These are phyloP conservation scores for Amphiprion clarkii DNA, from an alignment of 2,797 vertebrate genomes.

Conservation along the genomic window DNA sequence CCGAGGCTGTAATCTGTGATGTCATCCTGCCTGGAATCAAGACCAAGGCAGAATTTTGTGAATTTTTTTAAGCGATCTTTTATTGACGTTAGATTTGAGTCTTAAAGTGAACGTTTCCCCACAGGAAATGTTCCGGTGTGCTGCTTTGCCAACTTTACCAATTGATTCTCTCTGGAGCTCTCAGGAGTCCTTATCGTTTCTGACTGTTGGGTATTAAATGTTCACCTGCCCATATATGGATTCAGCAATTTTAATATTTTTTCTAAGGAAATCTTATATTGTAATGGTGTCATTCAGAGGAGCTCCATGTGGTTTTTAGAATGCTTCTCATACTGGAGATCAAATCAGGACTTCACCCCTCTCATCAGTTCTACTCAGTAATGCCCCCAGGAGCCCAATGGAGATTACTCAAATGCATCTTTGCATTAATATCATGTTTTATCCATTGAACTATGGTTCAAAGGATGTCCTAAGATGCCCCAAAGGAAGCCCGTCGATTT, in stretches of 20 bases:
- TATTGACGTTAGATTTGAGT: conserved; percentile 25
- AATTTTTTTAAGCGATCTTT: conserved; percentile 33
- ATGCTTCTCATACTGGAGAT: background rate
- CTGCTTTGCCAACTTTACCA: conserved; percentile 53
- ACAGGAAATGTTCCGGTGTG: conserved; percentile 32
- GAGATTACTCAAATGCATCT: conserved; percentile 50
- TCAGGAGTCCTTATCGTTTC: conserved; percentile 10
- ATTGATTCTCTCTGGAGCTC: conserved; percentile 59
- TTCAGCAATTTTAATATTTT: background rate
- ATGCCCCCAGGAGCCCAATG: conserved; percentile 34
- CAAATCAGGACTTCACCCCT: conserved; percentile 21
- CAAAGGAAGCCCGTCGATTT: conserved; percentile 37
- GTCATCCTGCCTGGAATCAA: conserved; percentile 51
- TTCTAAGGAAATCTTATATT: conserved; percentile 22
- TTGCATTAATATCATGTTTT: conserved; percentile 62
- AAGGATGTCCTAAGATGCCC: conserved; percentile 31
- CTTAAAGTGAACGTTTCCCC: conserved; percentile 30
- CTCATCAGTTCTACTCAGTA: conserved; percentile 32
- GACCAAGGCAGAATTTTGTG: conserved; percentile 28
- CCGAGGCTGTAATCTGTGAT: conserved; percentile 45
- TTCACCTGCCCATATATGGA: conserved; percentile 12
- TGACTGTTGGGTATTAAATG: conserved; percentile 27
- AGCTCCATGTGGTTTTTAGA: conserved; percentile 20
- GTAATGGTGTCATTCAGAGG: conserved; percentile 32
- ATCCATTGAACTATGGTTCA: conserved; percentile 51